Conservation (phyloP, 2,113 vertebrate genomes). For the Chamaea fasciata region DNA sequence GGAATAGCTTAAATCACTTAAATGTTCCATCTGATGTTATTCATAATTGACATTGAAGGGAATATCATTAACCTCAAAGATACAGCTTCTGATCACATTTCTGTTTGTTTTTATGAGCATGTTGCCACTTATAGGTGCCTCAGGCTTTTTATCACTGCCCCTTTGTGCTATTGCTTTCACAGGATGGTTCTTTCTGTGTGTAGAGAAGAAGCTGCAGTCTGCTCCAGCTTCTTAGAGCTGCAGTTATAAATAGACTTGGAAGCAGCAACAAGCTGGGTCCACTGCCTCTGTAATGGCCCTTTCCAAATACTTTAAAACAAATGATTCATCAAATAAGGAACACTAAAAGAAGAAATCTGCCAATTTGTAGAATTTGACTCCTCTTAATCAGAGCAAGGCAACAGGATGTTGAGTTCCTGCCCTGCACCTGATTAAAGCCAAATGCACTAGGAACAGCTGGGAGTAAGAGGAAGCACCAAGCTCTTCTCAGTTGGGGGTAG, state of each 20-base stretch:
- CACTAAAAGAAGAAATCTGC: conserved; percentile 78
- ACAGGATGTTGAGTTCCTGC: conserved; percentile 91
- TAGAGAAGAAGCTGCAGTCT: conserved; percentile 45
- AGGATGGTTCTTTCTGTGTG: not conserved
- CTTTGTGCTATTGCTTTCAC: not conserved
- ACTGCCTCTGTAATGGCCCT: conserved; percentile 63
- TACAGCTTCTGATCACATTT: not conserved
- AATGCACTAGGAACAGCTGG: conserved; percentile 79
- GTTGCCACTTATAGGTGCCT: not conserved
- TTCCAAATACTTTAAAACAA: conserved; percentile 81
- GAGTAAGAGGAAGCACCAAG: conserved; percentile 66
- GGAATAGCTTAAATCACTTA: not conserved
- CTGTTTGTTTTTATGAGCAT: not conserved
- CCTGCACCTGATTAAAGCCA: conserved; percentile 92
- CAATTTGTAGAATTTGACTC: conserved; percentile 87
- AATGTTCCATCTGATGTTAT: not conserved
- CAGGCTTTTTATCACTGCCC: not conserved
- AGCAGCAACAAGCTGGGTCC: conserved; percentile 61
- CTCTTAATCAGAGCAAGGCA: conserved; percentile 88
- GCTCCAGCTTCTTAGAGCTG: not conserved
- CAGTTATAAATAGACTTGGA: conserved; percentile 73
- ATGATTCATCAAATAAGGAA: conserved; percentile 84
- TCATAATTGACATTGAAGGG: not conserved
- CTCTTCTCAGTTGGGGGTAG: conserved; percentile 74
- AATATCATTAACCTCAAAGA: not conserved